A percentile compares a stretch with the other conserved stretches of the same genome.
Conservation (phyloP, 2,797 vertebrate species). For the Manis javanica region DNA sequence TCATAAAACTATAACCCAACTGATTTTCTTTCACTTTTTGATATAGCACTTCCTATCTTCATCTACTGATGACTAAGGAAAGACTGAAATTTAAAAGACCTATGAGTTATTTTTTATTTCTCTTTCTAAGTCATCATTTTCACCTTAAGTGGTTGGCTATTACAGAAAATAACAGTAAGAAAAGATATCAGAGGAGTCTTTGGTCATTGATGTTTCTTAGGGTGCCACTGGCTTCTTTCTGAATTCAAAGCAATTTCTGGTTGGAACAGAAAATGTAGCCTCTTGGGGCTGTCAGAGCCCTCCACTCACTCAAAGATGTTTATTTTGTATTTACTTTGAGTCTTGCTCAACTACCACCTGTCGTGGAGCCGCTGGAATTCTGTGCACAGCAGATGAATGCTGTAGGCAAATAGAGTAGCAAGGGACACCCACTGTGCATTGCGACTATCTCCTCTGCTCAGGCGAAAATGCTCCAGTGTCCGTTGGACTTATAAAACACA, state of each 20-base stretch:
- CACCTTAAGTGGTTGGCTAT: not conserved
- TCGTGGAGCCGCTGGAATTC: not conserved
- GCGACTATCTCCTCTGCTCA: not conserved
- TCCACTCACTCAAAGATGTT: not conserved
- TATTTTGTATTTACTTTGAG: not conserved
- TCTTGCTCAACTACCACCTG: not conserved
- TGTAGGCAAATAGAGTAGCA: not conserved
- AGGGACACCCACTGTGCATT: not conserved
- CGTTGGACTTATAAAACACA: not conserved
- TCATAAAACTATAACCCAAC: not conserved
- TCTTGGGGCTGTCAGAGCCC: not conserved
- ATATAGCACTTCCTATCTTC: not conserved
- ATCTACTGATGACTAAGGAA: not conserved
- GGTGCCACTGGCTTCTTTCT: not conserved
- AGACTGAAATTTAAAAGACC: not conserved
- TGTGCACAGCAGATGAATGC: not conserved
- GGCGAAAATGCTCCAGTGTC: not conserved
- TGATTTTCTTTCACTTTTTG: not conserved
- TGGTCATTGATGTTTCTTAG: not conserved
- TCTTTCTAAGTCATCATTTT: not conserved
- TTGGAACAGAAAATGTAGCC: not conserved
- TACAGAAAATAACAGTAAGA: not conserved
- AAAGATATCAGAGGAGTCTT: too few relatives aligned
- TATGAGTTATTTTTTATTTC: not conserved
- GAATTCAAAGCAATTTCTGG: not conserved